Base-by-base conservation (phyloP, 92 coral and sea anemone species). In the Plumapathes pennacea region DNA sequence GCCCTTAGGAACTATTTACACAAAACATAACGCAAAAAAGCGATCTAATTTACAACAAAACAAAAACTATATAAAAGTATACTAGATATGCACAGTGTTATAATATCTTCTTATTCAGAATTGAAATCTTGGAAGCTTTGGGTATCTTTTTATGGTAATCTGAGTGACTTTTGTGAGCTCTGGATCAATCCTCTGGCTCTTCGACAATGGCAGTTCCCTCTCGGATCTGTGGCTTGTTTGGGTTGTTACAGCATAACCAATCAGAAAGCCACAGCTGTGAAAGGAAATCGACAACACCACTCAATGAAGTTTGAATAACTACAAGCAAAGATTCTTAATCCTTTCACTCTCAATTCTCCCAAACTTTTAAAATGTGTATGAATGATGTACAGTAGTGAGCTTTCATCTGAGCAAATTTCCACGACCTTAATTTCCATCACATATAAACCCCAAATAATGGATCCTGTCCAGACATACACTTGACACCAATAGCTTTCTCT, bases 251-350 rank as follows among this genome's bases (percentile, higher is more conserved):
- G 18, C 88, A 53, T 57, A 94, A 57, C 99, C 99, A 94, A 69
- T 94, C 99, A 20, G 99, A 83, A 0, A 94, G 69, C 96, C 96
- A 94, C 12, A 84, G 61, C 99, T 94, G 67, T 18, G 54, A 47
- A 38, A 38, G 52, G 50, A n/a, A n/a, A n/a, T n/a, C n/a, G n/a
- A n/a, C n/a, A n/a, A n/a, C n/a, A n/a, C n/a, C 1, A 41, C 25
- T 64, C 30, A 33, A 18, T 31, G 14, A 25, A 7, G 20, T 13
- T 2, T 8, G 23, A 0, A 57, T 26, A 19, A 18, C 25, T 5
- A 17, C 6, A 44, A 20, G 33, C 3, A 34, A 34, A 34, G n/a
- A n/a, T n/a, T 4, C 53, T 20, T 11, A 7, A 9, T 6, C 14
- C 54, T 0, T 26, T 3, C 27, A 26, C 22, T 3, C 2, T 15